These are phyloP conservation scores for Dicerorhinus sumatrensis DNA, from an alignment of 2,113 vertebrate genomes.

Conservation along the genomic window DNA sequence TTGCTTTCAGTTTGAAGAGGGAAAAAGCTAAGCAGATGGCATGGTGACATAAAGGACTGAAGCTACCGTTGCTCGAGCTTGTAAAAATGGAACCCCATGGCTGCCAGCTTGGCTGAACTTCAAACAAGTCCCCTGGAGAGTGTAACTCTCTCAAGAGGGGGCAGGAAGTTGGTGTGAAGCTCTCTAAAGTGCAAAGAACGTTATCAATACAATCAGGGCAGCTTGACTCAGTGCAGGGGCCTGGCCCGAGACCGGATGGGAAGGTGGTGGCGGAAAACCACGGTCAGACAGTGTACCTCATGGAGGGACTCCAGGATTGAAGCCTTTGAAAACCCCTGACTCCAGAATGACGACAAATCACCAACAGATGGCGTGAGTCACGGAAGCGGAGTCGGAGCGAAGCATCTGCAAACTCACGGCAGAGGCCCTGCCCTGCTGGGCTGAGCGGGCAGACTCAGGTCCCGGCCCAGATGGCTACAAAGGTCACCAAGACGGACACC, in stretches of 20 bases:
- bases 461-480: conserved; percentile 69
- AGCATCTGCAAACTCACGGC: conserved; percentile 64
- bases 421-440: conserved; percentile 55
- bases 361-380: conserved; percentile 53
- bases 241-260: conserved; percentile 5
- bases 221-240: conserved; percentile 65
- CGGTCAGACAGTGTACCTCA: not conserved
- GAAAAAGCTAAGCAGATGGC: conserved; percentile 86
- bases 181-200: conserved; percentile 69
- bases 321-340: conserved; percentile 68
- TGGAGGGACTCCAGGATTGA: conserved; percentile 30
- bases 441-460: not conserved
- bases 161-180: conserved; percentile 73
- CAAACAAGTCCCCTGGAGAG: conserved; percentile 82
- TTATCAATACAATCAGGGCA: conserved; percentile 4
- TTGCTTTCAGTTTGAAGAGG: conserved; percentile 63
- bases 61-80: conserved; percentile 84
- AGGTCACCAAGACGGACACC: conserved; percentile 79
- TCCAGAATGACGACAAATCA: conserved; percentile 75
- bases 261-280: conserved; percentile 28
- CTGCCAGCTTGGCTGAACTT: conserved; percentile 87
- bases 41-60: conserved; percentile 82
- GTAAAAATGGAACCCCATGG: conserved; percentile 81
- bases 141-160: conserved; percentile 77
- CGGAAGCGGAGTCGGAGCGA: not conserved